Evolutionary conservation across 2,888 invertebrate species (phyloP).

Genomic region (Cyclophora punctaria): DNA sequence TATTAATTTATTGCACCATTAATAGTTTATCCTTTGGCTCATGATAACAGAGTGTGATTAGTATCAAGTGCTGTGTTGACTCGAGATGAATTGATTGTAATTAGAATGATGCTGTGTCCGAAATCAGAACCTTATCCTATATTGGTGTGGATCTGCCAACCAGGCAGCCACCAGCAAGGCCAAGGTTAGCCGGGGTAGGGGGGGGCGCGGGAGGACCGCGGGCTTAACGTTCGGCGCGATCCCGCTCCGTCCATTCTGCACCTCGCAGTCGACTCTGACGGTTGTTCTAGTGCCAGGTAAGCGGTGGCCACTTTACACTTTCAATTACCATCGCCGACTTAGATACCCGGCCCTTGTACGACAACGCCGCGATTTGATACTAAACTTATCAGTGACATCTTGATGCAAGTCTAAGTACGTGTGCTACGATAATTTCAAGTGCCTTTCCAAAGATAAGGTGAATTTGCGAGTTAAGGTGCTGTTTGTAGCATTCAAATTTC

Average conservation of each 20-base stretch:
- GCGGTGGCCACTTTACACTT: slow-evolving; percentile 55
- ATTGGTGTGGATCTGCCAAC: slow-evolving; percentile 37
- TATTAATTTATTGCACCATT: too few species aligned
- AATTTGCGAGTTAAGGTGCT: slow-evolving; percentile 37
- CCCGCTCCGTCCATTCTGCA: slow-evolving; percentile 71
- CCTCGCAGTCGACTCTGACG: slow-evolving; percentile 74
- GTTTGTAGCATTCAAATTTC: slow-evolving; percentile 48
- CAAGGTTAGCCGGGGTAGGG: slow-evolving; percentile 66
- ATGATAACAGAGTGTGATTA: slow-evolving; percentile 1
- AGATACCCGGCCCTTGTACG: slow-evolving; percentile 25
- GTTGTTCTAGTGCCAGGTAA: slow-evolving; percentile 74
- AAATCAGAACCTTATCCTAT: slow-evolving; percentile 29
- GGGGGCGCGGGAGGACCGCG: slow-evolving; percentile 63
- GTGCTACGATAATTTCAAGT: slow-evolving; percentile 64
- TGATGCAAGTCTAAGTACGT: slow-evolving; percentile 42
- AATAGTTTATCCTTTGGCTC: slow-evolving; percentile 3
- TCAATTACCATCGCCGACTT: slow-evolving; percentile 33
- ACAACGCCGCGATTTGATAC: slow-evolving; percentile 33
- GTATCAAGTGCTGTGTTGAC: slow-evolving; percentile 19
- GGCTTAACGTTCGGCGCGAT: slow-evolving; percentile 70
- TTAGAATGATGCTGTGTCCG: slow-evolving; percentile 22
- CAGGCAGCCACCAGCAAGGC: slow-evolving; percentile 60
- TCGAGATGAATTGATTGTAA: slow-evolving; percentile 12
- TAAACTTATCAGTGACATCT: slow-evolving; percentile 48
- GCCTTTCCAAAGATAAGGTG: slow-evolving; percentile 45